Evolutionary conservation across 2,113 vertebrate genomes (phyloP), one percentile per base, ranked within the genome.

Genomic region (Rhagologus leucostigma): DNA sequence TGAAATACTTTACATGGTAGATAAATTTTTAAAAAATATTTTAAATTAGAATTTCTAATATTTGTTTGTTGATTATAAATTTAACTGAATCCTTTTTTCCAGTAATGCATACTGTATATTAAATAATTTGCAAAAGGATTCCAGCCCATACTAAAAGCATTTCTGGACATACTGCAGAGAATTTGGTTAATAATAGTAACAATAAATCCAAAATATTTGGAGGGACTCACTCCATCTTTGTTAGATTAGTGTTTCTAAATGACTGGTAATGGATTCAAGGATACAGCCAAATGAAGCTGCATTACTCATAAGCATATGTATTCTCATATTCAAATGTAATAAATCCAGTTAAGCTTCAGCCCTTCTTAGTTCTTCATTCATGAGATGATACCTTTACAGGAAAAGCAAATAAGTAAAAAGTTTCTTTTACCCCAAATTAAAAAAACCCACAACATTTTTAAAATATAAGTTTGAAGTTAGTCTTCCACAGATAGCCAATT

Each of bases 401-500:
- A 97, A 98, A 98, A 98, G 97, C 97, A 97, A 98, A 98, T 98
- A 98, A 97, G 95, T 98, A 96, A 98, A 98, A 98, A 98, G 98
- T 98, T 98, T 98, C 95, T 98, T 98, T 98, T 96, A 96, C 96
- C 93, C 79, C 74, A 97, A 96, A 97, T 97, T 86, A 96, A 94
- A 97, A 92, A 96, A 70, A 26, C 6, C 0, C 39, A 87, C 67
- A 78, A 91, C 93, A 97, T 96, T 97, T 98, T 97, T 97, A 5
- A 98, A 98, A 98, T 98, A 97, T 97, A 98, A 98, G 98, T 98
- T 98, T 84, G 98, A 98, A 98, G 98, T 98, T 98, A 98, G 98
- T 98, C 98, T 98, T 98, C 98, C 98, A 98, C 97, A 98, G 98
- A 99, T 98, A 99, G 97, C 97, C 97, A 98, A 98, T 99, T 98